Conservation (phyloP, 2,797 vertebrate species). For the Carduelis carduelis region DNA sequence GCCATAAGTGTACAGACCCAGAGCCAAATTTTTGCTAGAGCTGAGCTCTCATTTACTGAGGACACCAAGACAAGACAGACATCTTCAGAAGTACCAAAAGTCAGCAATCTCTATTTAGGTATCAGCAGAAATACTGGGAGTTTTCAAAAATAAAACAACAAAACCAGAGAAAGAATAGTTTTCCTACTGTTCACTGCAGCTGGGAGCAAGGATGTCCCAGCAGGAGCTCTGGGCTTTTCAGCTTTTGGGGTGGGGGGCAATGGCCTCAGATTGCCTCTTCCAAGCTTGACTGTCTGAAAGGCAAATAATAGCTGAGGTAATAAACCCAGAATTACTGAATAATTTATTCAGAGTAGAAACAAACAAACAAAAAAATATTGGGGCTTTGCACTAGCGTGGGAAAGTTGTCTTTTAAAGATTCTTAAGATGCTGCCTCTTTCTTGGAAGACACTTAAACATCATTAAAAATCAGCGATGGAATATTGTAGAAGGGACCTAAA, state of each 20-base stretch:
- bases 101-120: background rate
- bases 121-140: background rate
- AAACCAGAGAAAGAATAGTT: background rate
- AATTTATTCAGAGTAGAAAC: background rate
- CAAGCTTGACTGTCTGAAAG: background rate
- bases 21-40: background rate
- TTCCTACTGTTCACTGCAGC: background rate
- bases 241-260: background rate
- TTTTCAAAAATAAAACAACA: background rate
- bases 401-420: background rate
- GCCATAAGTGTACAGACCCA: background rate
- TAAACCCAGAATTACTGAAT: background rate
- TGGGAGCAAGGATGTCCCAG: background rate
- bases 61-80: background rate
- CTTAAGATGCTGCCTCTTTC: background rate
- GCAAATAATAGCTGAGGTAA: background rate
- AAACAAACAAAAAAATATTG: background rate
- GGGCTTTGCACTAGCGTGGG: accelerated
- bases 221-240: background rate
- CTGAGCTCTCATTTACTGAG: background rate
- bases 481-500: background rate
- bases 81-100: conserved; percentile 14
- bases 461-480: background rate
- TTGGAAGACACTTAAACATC: background rate
- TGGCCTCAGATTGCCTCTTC: background rate